Base-by-base conservation (phyloP, 2,113 vertebrate species). In the Thalassoma bifasciatum region DNA sequence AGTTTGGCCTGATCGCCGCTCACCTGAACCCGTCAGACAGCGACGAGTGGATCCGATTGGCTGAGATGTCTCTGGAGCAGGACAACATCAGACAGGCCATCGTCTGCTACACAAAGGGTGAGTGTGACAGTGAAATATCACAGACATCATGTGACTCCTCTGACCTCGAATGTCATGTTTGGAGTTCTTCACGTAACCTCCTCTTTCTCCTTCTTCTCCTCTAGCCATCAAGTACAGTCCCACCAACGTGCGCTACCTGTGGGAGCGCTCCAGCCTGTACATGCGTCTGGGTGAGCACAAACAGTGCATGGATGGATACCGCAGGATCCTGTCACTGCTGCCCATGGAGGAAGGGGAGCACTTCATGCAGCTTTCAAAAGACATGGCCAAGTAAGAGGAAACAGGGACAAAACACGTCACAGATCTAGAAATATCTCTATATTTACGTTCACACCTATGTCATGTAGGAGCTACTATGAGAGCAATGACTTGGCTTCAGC, bases 61-160 rank as follows among this genome's bases (percentile, higher is more conserved):
- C 98, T 5, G 97, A 99, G 83, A 96, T 99, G 95, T 99, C 98
- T 2, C 92, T 99, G 88, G 98, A 99, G 80, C 98, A 97, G 88
- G 96, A 97, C 89, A 99, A 99, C 81, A 94, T 97, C 84, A 96
- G 96, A 21, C 98, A 99, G 87, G 97, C 98, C 80, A 94, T 98
- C 65, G 94, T 99, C 86, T 99, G 98, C 93, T 99, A 99, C 90
- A 93, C 94, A 3, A 99, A 99, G 95, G 98, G 98, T 99, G 71
- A n/a, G 66, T 36, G 0, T 30, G 19, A 10, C n/a, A n/a, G n/a
- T n/a, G n/a, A n/a, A n/a, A n/a, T n/a, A n/a, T n/a, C n/a, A n/a
- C n/a, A n/a, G n/a, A n/a, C n/a, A n/a, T n/a, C n/a, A n/a, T n/a
- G n/a, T n/a, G n/a, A n/a, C n/a, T n/a, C n/a, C n/a, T n/a, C n/a